These are phyloP conservation scores for Hormaphis cornu DNA, from an alignment of 1,140 invertebrate species.

Conservation along the genomic window DNA sequence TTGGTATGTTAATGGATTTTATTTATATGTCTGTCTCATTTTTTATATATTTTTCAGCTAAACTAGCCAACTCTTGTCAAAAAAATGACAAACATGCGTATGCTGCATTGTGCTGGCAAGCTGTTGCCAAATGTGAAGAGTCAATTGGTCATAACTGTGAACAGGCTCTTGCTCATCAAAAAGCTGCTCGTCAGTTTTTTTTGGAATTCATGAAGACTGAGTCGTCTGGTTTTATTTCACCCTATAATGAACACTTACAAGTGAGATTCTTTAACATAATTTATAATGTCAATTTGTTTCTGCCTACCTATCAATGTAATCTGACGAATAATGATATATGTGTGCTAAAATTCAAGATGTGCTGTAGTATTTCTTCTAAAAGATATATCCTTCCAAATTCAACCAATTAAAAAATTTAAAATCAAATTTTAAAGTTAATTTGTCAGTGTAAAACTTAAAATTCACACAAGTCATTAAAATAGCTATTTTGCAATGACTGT, in stretches of 20 bases:
- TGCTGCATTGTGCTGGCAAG: constrained; percentile 28
- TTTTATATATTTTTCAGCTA: background rate
- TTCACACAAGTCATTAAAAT: too few species aligned
- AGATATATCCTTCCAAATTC: too few species aligned
- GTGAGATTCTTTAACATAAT: background rate
- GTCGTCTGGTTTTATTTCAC: constrained; percentile 17
- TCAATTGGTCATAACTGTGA: constrained; percentile 7
- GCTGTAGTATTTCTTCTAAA: too few species aligned
- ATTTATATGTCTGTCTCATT: background rate
- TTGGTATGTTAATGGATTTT: constrained; percentile 2
- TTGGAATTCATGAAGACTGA: constrained; percentile 10
- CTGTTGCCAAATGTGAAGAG: constrained; percentile 24
- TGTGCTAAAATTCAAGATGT: too few species aligned
- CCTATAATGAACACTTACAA: constrained; percentile 25
- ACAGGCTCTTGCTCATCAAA: constrained; percentile 22
- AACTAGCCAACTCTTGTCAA: constrained; percentile 18
- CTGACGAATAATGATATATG: too few species aligned
- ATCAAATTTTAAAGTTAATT: too few species aligned
- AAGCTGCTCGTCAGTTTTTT: constrained; percentile 15
- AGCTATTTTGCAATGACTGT: too few species aligned
- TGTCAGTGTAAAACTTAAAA: too few species aligned
- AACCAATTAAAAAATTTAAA: too few species aligned
- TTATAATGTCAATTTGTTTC: too few species aligned
- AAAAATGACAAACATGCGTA: constrained; percentile 22
- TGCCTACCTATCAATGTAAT: too few species aligned